Base-by-base conservation (phyloP, 2,113 vertebrate genomes). In the Porphyrio hochstetteri region DNA sequence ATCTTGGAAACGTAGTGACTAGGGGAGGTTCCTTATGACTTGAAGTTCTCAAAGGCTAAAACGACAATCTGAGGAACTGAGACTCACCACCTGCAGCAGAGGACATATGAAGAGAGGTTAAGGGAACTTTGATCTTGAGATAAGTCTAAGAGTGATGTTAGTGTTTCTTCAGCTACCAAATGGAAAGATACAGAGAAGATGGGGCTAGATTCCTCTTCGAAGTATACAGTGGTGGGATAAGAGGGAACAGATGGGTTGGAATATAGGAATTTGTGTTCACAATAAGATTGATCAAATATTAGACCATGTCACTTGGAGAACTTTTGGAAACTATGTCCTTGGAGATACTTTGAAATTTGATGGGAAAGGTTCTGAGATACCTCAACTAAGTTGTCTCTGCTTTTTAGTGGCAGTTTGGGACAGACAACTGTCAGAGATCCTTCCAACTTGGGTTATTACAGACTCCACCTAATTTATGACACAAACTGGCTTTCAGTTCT, bases 241-340 rank as follows among this genome's bases (percentile, higher is more conserved):
- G 12, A 50, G 46, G 13, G 21, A 60, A 15, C 0, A 1, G 25
- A 11, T 6, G 33, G 7, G 11, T 3, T 35, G 46, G 14, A 72
- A 44, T 19, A 48, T 28, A 52, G 24, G 15, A 44, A 44, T 44
- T 44, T 16, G 42, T 44, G 33, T 38, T 65, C n/a, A 48, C 27
- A 42, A 1, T 35, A 72, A 60, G 13, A n/a, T 23, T 48, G 33
- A 53, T 67, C 24, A 60, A 60, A 40, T 15, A 16, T 40, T 65
- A 12, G 29, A 78, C 60, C 8, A 42, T 4, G 15, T 16, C 59
- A 6, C 59, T 72, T 24, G 21, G 29, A 65, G 46, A 72, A 38
- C 25, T 40, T 79, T 72, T 48, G 60, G 35, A 36, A 83, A 42
- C 21, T 20, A 31, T 48, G 25, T 31, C 38, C 17, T 74, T 79